phyloP scores from a whole-genome alignment of 2,888 invertebrate species.

The Diarsia dahlii region DNA sequence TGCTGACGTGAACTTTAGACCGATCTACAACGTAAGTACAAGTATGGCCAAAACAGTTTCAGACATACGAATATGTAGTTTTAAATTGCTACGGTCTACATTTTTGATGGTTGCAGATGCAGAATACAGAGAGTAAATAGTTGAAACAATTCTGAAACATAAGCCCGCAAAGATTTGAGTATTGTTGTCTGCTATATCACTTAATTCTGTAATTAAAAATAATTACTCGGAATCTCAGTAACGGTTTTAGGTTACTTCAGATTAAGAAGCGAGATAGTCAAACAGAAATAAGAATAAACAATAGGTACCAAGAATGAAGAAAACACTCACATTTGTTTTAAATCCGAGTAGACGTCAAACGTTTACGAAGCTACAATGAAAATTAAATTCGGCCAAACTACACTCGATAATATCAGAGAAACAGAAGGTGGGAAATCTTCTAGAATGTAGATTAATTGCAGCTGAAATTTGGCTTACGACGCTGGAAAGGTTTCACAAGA shows the following conservation, averaged over 20 bases:
- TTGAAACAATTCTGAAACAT: not conserved
- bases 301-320: not conserved
- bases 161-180: not conserved
- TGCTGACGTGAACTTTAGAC: not conserved
- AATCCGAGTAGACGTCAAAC: not conserved
- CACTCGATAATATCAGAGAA: not conserved
- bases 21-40: conserved; percentile 27
- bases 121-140: not conserved
- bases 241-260: not conserved
- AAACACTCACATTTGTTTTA: not conserved
- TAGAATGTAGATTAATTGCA: not conserved
- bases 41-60: conserved; percentile 12
- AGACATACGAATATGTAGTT: not conserved
- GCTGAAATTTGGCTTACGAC: not conserved
- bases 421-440: not conserved
- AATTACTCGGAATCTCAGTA: not conserved
- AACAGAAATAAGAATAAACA: not conserved
- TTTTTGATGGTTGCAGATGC: not conserved
- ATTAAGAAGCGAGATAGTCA: not conserved
- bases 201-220: not conserved
- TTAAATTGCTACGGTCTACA: not conserved
- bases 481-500: not conserved
- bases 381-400: not conserved
- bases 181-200: not conserved
- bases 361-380: not conserved